Evolutionary conservation across 2,113 vertebrate species (phyloP).

Genomic region (Tenrec ecaudatus): DNA sequence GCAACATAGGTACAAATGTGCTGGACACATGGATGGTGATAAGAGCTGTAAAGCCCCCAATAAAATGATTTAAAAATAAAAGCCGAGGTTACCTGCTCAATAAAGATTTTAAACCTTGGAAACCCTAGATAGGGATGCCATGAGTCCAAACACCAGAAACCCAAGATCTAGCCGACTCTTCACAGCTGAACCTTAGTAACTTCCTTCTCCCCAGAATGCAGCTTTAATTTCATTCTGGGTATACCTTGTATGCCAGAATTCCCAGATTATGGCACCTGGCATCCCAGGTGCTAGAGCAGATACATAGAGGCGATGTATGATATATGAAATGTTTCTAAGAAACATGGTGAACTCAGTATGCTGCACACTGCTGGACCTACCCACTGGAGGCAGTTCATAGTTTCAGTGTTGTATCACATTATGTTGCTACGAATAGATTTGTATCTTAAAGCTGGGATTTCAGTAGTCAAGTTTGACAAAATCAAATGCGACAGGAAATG

Average conservation of each 20-base stretch:
- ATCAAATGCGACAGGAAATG: constrained; percentile 36
- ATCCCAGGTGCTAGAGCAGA: neutral
- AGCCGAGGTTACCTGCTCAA: too few relatives aligned
- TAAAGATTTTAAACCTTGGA: too few relatives aligned
- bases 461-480: constrained; percentile 1
- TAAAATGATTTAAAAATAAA: too few relatives aligned
- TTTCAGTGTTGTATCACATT: neutral
- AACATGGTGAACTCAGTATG: neutral
- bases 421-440: neutral
- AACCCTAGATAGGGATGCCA: neutral
- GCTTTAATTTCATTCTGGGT: neutral
- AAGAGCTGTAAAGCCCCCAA: too few relatives aligned
- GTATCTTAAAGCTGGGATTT: constrained; percentile 18
- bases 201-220: neutral
- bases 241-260: neutral
- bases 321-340: constrained; percentile 3
- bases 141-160: neutral
- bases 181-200: neutral
- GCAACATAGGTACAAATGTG: too few relatives aligned
- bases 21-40: too few relatives aligned
- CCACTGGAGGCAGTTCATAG: neutral
- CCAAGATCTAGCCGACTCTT: neutral
- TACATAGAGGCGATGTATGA: neutral
- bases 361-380: neutral
- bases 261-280: neutral